Conservation (phyloP, 2,113 vertebrate species). For the western clawed frog (Xenopus tropicalis) region DNA sequence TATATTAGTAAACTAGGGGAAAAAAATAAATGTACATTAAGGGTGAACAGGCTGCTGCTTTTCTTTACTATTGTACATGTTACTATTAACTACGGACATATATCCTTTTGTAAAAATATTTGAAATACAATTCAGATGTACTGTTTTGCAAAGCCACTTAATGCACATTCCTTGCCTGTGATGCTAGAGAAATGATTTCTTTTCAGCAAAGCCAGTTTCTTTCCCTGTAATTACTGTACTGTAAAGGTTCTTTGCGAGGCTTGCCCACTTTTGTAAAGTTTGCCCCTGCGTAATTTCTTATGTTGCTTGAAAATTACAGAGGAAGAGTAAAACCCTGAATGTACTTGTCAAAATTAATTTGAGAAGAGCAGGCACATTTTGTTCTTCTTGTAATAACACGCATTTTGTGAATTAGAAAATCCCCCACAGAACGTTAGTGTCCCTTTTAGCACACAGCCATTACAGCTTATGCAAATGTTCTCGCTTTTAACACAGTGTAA, state of each 20-base stretch:
- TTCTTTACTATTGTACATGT: no score
- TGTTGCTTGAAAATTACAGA: not conserved
- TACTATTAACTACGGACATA: no score
- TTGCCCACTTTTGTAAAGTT: not conserved
- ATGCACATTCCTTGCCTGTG: no score
- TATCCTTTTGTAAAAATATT: no score
- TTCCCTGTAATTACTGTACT: not conserved
- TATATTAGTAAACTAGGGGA: no score
- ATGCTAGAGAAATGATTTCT: no score
- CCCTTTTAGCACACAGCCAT: conserved; percentile 2
- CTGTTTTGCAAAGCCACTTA: no score
- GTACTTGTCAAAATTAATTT: conserved; percentile 9
- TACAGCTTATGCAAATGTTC: conserved; percentile 4
- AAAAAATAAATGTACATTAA: no score
- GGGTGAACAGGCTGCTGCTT: no score
- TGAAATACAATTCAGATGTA: no score
- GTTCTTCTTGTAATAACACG: not conserved
- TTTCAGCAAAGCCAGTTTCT: no score
- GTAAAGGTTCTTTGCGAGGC: not conserved
- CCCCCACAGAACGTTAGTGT: conserved; percentile 6
- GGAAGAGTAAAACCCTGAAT: not conserved
- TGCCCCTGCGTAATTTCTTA: not conserved
- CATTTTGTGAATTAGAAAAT: not conserved
- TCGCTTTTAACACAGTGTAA: conserved; percentile 3
- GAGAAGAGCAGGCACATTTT: not conserved